A percentile compares a stretch with the other conserved stretches of the same genome.
phyloP scores from a whole-genome alignment of 1,140 invertebrate genomes.

The Aethina tumida region DNA sequence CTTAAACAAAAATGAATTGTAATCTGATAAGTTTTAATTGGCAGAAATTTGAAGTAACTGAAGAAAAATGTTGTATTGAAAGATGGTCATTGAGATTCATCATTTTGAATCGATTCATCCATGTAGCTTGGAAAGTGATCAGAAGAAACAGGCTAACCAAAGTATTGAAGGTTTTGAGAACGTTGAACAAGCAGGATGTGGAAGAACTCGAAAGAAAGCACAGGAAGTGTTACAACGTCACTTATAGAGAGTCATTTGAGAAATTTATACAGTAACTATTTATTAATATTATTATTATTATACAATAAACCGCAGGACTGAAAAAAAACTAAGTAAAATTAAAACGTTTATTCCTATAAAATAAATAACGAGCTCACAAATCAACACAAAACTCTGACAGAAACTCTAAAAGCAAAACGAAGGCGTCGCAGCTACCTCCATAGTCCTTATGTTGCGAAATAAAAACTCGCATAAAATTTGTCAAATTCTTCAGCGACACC shows the following conservation, averaged over 20 bases:
- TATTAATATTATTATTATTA: no score
- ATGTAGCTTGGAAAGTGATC: slow-evolving; percentile 19
- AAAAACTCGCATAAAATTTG: slow-evolving; percentile 18
- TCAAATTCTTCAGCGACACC: slow-evolving; percentile 14
- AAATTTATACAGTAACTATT: slow-evolving; percentile 14
- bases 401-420: slow-evolving; percentile 25
- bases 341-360: no score
- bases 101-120: slow-evolving; percentile 25
- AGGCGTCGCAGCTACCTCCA: slow-evolving; percentile 13
- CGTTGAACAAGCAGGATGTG: slow-evolving; percentile 10
- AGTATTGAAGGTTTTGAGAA: slow-evolving; percentile 18
- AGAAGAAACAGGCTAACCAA: slow-evolving; percentile 22
- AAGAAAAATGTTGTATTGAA: no score
- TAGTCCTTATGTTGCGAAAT: slow-evolving; percentile 9
- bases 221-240: slow-evolving; percentile 8
- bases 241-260: slow-evolving; percentile 13
- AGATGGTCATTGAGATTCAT: slow-evolving; percentile 25
- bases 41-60: no score
- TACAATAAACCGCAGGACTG: no score
- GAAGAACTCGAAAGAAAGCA: slow-evolving; percentile 5
- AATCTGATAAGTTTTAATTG: no score
- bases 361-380: slow-evolving; percentile 16
- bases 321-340: no score
- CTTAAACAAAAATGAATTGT: no score
- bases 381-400: slow-evolving; percentile 30